Evolutionary conservation across 2,888 invertebrate genomes (phyloP).

Genomic region (Drosophila monieri): DNA sequence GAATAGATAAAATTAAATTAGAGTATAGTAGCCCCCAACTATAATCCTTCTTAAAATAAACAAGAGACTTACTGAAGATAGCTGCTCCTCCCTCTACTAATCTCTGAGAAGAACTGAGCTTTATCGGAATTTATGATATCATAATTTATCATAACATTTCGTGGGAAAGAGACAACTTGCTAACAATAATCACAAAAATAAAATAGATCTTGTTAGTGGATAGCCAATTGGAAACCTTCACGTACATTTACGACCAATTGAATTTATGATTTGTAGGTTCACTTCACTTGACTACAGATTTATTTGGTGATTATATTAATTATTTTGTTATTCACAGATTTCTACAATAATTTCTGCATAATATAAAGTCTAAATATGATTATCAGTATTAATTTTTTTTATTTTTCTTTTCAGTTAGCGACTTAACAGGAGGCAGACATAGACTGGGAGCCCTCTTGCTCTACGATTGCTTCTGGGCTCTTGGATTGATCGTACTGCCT

Average conservation of each 20-base stretch:
- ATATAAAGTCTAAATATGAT: neutral
- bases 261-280: neutral
- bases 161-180: conserved; percentile 1
- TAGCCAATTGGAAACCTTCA: neutral
- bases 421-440: conserved; percentile 83
- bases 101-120: neutral
- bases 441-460: conserved; percentile 80
- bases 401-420: conserved; percentile 74
- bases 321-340: too few species aligned
- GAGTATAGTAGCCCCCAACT: too few species aligned
- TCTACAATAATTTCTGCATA: too few species aligned
- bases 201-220: neutral
- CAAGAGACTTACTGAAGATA: neutral
- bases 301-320: neutral
- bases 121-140: neutral
- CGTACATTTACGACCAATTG: too few species aligned
- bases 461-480: conserved; percentile 84
- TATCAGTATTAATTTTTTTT: neutral
- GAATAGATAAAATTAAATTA: too few species aligned
- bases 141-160: neutral
- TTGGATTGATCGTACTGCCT: conserved; percentile 83
- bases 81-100: neutral
- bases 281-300: neutral
- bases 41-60: too few species aligned
- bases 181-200: neutral